Conservation (phyloP, 2,888 invertebrate species). For the Prionchulus punctatus region DNA sequence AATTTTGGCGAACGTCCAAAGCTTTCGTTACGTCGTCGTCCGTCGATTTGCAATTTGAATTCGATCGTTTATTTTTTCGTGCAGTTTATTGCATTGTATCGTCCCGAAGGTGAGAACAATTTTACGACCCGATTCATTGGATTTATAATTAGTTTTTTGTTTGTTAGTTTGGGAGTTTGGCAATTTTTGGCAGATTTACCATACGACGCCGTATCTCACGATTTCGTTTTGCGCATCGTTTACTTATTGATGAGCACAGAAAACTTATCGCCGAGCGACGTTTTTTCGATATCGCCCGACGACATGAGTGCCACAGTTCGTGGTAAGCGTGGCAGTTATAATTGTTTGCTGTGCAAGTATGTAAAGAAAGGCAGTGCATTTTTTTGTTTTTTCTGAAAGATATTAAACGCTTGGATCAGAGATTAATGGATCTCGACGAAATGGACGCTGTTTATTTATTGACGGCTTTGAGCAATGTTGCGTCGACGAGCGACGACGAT, state of each 20-base stretch:
- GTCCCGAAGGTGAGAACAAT: conserved; percentile 15
- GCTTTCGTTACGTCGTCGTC: no score
- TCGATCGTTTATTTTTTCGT: conserved; percentile 23
- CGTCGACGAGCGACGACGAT: conserved; percentile 6
- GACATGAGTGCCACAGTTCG: neutral
- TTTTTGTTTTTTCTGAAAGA: neutral
- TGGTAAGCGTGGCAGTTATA: neutral
- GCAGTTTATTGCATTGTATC: conserved; percentile 21
- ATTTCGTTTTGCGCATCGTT: conserved; percentile 2
- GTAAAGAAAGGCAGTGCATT: no score
- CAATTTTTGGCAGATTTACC: conserved; percentile 29
- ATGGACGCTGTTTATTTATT: conserved; percentile 17
- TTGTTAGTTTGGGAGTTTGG: conserved; percentile 23
- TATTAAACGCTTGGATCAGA: conserved; percentile 11
- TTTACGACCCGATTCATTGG: neutral
- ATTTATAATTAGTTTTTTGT: neutral
- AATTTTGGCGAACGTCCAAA: conserved; percentile 19
- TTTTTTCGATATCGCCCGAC: neutral
- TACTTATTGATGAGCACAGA: neutral
- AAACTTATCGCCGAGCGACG: neutral
- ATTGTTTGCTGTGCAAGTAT: neutral
- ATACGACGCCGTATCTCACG: conserved; percentile 14
- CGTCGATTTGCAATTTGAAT: conserved; percentile 21
- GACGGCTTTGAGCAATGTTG: conserved; percentile 14
- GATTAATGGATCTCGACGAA: conserved; percentile 12